A percentile compares a stretch with the other conserved stretches of the same genome.
Evolutionary conservation across 2,113 vertebrate species (phyloP).

Genomic region (Turnix velox): DNA sequence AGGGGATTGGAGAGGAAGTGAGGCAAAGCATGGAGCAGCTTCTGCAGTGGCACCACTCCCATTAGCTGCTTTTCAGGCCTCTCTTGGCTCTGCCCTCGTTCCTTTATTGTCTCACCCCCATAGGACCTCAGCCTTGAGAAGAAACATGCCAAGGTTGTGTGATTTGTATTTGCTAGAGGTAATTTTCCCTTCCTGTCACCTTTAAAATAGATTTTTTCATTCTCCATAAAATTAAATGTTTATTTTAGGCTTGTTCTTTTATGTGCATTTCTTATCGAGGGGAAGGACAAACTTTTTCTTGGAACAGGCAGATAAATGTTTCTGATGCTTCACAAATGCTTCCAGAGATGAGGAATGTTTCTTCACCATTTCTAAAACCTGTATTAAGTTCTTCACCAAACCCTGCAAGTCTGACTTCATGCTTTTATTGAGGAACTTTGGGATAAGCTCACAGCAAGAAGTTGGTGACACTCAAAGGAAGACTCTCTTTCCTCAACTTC

Average conservation of each 20-base stretch:
- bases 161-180: background rate
- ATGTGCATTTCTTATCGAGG: background rate
- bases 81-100: background rate
- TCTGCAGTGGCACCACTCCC: background rate
- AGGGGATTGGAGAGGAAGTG: rapidly evolving
- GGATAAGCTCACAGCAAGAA: background rate
- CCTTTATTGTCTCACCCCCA: background rate
- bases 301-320: background rate
- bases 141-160: background rate
- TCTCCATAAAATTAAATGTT: background rate
- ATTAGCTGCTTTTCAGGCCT: background rate
- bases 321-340: background rate
- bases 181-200: background rate
- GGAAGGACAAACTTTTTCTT: background rate
- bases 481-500: background rate
- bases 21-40: background rate
- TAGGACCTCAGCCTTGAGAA: background rate
- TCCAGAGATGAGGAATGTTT: background rate
- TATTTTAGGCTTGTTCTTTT: background rate
- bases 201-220: background rate
- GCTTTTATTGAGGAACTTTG: background rate
- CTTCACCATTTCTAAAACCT: background rate
- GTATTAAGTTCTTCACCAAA: background rate
- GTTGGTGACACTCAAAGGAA: background rate
- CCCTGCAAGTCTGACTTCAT: background rate